Evolutionary conservation across 2,888 invertebrate species (phyloP), one percentile per base, ranked within the genome.

Genomic region (Nineta flava): DNA sequence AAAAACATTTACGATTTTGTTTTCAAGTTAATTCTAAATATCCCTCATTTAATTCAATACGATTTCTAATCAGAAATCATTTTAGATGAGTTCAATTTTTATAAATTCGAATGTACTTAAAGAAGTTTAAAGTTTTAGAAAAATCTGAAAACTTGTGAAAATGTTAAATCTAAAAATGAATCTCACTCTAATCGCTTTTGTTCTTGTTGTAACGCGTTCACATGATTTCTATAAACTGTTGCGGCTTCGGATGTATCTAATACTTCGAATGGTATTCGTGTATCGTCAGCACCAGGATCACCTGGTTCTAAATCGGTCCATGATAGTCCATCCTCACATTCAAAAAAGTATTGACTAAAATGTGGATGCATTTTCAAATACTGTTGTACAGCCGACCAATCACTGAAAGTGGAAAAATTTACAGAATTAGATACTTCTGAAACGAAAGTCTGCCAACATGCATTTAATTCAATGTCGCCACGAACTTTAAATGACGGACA

Each of bases 191-290:
- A 77, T 65, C 91, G 82, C 62, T 90, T 85, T 61, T 92, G 87
- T 64, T 93, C 92, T 62, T 88, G 88, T 62, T 94, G 91, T 51
- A 96, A 75, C 51, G 87, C 85, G 62, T 90, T 92, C 50, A 93
- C 77, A 66, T 87, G 92, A 59, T 90, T 90, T 62, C 88, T 85
- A 69, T 90, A 96, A 15, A 91, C 87, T 4, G 83, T 83, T 62
- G 94, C 93, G 1, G 94, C 93, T 65, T 95, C 94, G 48, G 83
- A 80, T 1, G 90, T 86, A 61, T 90, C 90, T 51, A 96, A 71
- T 51, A 95, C 83, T 65, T 94, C 93, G 65, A 87, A 88, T 0
- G 95, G 95, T 62, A 96, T 90, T 61, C 93, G 79, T 21, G 77
- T 72, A 61, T 85, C 86, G 55, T 75, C 74, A 54, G 71, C 71